Base-by-base conservation (phyloP, 2,113 vertebrate genomes). In the Gobius niger region DNA sequence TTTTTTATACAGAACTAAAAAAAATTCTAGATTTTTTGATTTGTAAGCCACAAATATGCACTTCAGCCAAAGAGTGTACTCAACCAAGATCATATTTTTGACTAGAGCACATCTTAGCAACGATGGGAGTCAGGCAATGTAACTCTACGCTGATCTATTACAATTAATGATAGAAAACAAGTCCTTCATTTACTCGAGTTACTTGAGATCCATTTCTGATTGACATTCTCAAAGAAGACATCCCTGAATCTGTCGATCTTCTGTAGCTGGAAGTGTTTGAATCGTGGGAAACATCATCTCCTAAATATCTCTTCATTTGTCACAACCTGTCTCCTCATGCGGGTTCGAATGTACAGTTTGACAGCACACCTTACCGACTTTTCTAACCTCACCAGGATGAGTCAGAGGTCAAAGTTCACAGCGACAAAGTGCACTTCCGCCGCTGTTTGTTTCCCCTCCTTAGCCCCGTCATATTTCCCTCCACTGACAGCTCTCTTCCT, bases 401-500 rank as follows among this genome's bases (percentile, higher is more conserved):
- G 60, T 47, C 24, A 4, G 44, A 66, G 77, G 76, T 72, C 66
- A 81, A 57, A 77, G 44, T 75, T 72, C 75, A 52, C 5, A 12
- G 49, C 53, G 41, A 60, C 47, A 54, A 73, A 44, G 67, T 49
- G 18, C 57, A 19, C 11, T 11, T 63, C 42, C 44, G 56, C 60
- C 72, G 69, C 65, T 62, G 63, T 69, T 71, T 52, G 63, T 73
- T 84, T 85, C 54, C 83, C 4, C 15, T 57, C 47, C 51, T 60
- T 62, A 57, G 61, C 44, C 44, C 53, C 66, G 79, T 85, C 76
- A 72, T 44, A 73, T 72, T 76, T 76, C 81, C 60, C 77, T 63
- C 41, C 40, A 66, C 63, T 76, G 72, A 78, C 81, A 73, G 63
- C 47, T 56, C 59, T 70, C 53, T 34, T 83, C 71, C 67, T 61